Conservation (phyloP, 1,140 invertebrate species). For the Oncopodura yosiiana region DNA sequence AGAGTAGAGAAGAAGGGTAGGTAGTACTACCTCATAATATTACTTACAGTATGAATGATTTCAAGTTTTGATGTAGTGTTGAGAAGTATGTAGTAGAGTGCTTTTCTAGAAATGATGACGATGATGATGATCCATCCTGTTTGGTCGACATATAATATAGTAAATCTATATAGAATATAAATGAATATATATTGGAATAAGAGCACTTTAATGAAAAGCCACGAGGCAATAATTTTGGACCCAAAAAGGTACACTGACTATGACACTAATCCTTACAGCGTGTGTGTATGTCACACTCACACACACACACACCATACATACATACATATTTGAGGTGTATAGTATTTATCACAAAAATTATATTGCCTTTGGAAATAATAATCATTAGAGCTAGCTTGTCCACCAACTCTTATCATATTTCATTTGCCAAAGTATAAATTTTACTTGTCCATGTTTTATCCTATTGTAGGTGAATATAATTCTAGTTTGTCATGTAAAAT, state of each 20-base stretch:
- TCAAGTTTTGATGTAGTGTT: no score
- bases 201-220: constrained; percentile 33
- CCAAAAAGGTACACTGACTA: constrained; percentile 32
- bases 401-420: no score
- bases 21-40: no score
- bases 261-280: constrained; percentile 30
- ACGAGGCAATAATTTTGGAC: constrained; percentile 33
- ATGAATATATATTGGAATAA: no score
- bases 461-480: neutral
- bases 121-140: neutral
- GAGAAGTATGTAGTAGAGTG: no score
- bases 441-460: neutral
- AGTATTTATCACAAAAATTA: no score
- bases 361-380: no score
- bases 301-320: constrained; percentile 1
- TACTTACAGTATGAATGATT: no score
- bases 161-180: neutral
- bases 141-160: constrained; percentile 6
- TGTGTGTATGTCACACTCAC: constrained; percentile 30
- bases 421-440: neutral
- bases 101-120: neutral
- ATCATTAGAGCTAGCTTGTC: no score
- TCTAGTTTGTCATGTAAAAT: neutral
- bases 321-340: no score
- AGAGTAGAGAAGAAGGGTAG: neutral